Base-by-base conservation (phyloP, 2,113 vertebrate genomes). In the Talpa occidentalis region DNA sequence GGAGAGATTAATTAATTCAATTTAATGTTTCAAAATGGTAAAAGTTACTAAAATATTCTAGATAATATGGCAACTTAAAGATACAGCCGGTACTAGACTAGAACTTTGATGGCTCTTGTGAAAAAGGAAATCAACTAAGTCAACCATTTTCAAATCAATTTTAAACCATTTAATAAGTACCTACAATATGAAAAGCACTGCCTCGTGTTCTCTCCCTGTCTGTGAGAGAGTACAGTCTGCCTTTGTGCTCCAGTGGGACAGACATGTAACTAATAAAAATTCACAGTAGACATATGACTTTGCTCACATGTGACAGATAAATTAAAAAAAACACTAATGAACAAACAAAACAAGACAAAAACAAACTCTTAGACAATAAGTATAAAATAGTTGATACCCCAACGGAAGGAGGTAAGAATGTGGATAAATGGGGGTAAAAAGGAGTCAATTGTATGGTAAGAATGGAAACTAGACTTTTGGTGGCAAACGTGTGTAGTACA, bases 21-120 rank as follows among this genome's bases (percentile, higher is more conserved):
- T 66, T 72, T 59, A 84, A 17, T 60, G 40, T 93, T 94, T 93
- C 40, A 74, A 86, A 88, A 66, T 79, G 5, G 24, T n/a, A 44
- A 47, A 77, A 47, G 0, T 62, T 80, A 76, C 67, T 44, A 86
- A 81, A 92, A 91, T 52, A 78, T 22, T 85, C 19, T 81, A 42
- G 32, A 49, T 69, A 74, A 54, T 37, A 72, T 66, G 16, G 26
- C 69, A 59, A 79, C 16, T 49, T 64, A 56, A 90, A 44, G 22
- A 10, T 79, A 11, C 44, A 60, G 5, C 72, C 26, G 80, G 40
- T 37, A 78, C 77, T 78, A 72, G 7, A 60, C 26, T 40, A 26
- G 64, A 83, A 88, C 1, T 70, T 64, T 24, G 26, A 14, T 85
- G 66, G 17, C 16, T 76, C 24, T 82, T 47, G 17, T 30, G 59